Base-by-base conservation (phyloP, 2,113 vertebrate genomes). In the Cebidichthys violaceus region DNA sequence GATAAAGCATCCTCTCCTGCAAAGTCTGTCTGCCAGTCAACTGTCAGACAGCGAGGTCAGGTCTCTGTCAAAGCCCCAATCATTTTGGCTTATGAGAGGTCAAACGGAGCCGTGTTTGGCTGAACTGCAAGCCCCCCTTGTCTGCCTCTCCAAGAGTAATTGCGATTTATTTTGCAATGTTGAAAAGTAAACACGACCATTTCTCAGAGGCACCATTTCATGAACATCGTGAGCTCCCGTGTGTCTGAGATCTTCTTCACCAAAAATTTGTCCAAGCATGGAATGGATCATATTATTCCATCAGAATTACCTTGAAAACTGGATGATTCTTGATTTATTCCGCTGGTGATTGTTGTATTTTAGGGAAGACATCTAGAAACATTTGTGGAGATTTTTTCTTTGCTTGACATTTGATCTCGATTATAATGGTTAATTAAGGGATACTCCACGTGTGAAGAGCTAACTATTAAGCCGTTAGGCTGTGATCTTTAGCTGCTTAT, bases 121-220 rank as follows among this genome's bases (percentile, higher is more conserved):
- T 88, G 61, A 75, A 82, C 83, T 69, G 31, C 3, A 9, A 84
- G 57, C 70, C 70, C 73, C 75, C 67, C 37, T 57, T 14, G 45
- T 75, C 64, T 67, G 70, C 80, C 35, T 77, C 60, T 75, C 24
- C 33, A 15, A 43, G 65, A 88, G 79, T 89, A 88, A 90, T 84
- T 82, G 76, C 31, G 3, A 82, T 90, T 93, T 89, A 83, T 91
- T 93, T 92, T 88, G 81, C 83, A 70, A 82, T 86, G 86, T 88
- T 82, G 77, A 89, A 82, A 86, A 90, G 76, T 82, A 88, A 92
- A 90, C 81, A 73, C 31, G 14, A 6, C 79, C 62, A 50, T 74
- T 45, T 70, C 84, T 88, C 89, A 41, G 33, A 52, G 55, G 57
- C 24, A 4, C 18, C 5, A 66, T 84, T 83, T 77, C 22, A 82